These are phyloP conservation scores for Trichonephila clavipes DNA, from an alignment of 1,140 invertebrate genomes.

Conservation along the genomic window DNA sequence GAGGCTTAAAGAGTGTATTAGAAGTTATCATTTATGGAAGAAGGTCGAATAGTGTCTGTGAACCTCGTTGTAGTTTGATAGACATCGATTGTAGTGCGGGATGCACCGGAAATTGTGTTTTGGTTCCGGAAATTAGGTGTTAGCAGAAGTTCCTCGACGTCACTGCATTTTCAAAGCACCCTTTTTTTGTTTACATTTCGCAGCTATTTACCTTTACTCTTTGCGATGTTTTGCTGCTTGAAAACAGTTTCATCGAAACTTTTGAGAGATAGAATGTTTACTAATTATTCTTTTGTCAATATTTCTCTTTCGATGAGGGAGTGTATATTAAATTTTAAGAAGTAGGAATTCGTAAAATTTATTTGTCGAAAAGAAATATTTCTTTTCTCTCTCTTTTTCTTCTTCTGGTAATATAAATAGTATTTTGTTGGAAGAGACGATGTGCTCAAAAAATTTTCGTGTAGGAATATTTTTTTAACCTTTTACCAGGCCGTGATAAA, in stretches of 20 bases:
- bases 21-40: background rate
- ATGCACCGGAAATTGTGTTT: conserved; percentile 42
- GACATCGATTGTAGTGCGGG: background rate
- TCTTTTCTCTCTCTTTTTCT: too few relatives aligned
- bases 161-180: conserved; percentile 4
- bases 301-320: too few relatives aligned
- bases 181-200: background rate
- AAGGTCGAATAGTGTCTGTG: conserved; percentile 15
- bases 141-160: conserved; percentile 32
- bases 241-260: background rate
- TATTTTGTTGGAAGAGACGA: too few relatives aligned
- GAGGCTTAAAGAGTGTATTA: background rate
- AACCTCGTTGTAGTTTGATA: background rate
- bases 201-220: background rate
- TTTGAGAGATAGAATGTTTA: too few relatives aligned
- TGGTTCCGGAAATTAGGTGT: conserved; percentile 45
- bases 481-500: too few relatives aligned
- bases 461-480: too few relatives aligned
- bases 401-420: too few relatives aligned
- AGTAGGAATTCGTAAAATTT: too few relatives aligned
- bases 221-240: background rate
- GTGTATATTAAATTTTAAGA: too few relatives aligned
- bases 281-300: too few relatives aligned
- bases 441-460: too few relatives aligned
- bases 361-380: too few relatives aligned